Evolutionary conservation across 2,797 vertebrate genomes (phyloP), one percentile per base, ranked within the genome.

Genomic region (Hapalemur alaotrensis): DNA sequence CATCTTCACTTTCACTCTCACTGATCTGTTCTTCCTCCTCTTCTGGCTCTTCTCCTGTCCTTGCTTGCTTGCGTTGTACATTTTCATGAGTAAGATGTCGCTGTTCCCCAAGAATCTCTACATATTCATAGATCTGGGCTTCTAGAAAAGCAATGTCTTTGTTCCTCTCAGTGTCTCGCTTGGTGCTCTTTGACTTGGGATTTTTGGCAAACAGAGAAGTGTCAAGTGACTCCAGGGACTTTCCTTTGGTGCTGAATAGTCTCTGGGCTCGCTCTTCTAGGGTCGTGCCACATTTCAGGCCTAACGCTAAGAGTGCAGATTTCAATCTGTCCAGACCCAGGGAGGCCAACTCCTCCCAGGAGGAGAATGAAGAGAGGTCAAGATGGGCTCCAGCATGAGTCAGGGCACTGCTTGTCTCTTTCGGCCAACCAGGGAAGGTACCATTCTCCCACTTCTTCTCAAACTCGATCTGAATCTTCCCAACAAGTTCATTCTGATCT

Each of bases 261-360:
- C 99, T 99, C 98, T 99, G 99, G 20, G 99, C 99, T 97, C 99
- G 98, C 93, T 99, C 99, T 97, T 99, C 99, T 72, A 99, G 98
- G 38, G 99, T 99, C 87, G 99, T 99, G 6, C 99, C 99, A 97
- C 99, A 99, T 97, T 99, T 99, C 52, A 99, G 99, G 30, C 99
- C 99, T 98, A 99, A 97, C 2, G 99, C 99, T 99, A 99, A 98
- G 43, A 99, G 99, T 89, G 99, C 99, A 84, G 99, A 99, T 98
- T 99, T 99, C 97, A 99, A 98, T 78, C 99, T 99, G 98, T 99
- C 99, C 98, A 99, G 98, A 98, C 99, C 99, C 96, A 99, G 97
- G 28, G 99, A 99, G 1, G 99, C 99, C 99, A 99, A 98, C 96
- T 99, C 99, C 99, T 99, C 99, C 99, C 99, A 99, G 12, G 99